Percentiles rank a stretch among this genome's conserved stretches.
Conservation (phyloP, 2,888 invertebrate genomes). For the Xestoiulus laeticollis region DNA sequence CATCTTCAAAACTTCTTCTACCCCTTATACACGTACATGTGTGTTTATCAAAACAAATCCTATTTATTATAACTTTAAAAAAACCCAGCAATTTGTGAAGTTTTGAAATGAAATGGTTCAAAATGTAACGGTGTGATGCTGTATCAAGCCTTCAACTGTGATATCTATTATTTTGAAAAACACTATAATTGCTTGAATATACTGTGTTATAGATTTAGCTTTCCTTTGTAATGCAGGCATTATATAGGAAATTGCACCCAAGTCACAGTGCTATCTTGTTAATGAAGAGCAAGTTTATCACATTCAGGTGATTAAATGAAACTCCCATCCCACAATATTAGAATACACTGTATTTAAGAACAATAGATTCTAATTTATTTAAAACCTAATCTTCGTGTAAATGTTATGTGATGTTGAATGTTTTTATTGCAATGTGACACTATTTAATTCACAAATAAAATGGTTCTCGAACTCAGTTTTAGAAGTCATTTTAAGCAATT, state of each 20-base stretch:
- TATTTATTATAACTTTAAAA: too few species aligned
- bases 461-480: not conserved
- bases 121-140: too few species aligned
- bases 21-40: too few species aligned
- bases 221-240: not conserved
- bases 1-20: too few species aligned
- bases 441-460: not conserved
- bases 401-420: not conserved
- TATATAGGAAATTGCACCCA: not conserved
- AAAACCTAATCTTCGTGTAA: too few species aligned
- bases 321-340: too few species aligned
- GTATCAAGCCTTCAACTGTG: not conserved
- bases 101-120: too few species aligned
- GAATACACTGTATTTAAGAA: too few species aligned
- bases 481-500: not conserved
- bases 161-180: not conserved
- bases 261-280: not conserved
- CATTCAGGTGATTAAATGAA: not conserved
- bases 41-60: too few species aligned
- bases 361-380: too few species aligned
- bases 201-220: not conserved
- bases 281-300: not conserved
- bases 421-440: constrained; percentile 10
- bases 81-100: too few species aligned
- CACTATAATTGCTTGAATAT: not conserved